These are phyloP conservation scores for Lapara coniferarum DNA, from an alignment of 2,888 invertebrate species.

Conservation along the genomic window DNA sequence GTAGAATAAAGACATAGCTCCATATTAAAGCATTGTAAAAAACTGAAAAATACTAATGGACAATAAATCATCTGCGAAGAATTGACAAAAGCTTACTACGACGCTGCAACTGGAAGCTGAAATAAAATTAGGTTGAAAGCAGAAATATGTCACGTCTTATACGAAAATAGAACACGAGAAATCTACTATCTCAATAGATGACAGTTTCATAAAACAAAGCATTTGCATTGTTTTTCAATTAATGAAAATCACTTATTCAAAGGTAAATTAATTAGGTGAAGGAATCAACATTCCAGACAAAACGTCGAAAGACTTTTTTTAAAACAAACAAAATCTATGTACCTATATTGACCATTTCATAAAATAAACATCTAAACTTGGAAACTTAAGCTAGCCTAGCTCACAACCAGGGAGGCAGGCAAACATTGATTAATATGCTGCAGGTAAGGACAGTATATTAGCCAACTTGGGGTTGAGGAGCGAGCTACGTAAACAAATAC, in stretches of 20 bases:
- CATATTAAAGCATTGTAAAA: background rate
- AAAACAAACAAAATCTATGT: too few species aligned
- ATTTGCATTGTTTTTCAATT: too few species aligned
- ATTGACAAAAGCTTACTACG: slow-evolving; percentile 1
- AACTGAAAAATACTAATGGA: background rate
- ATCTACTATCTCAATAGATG: slow-evolving; percentile 6
- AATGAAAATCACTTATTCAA: too few species aligned
- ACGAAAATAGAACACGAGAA: slow-evolving; percentile 4
- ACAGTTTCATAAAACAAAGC: background rate
- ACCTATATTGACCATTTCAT: too few species aligned
- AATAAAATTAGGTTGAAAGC: slow-evolving; percentile 19
- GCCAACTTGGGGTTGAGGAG: slow-evolving; percentile 33
- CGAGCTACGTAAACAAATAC: slow-evolving; percentile 36
- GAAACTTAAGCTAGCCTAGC: background rate
- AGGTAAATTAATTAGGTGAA: too few species aligned
- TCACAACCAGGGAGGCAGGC: slow-evolving; percentile 27
- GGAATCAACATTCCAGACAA: too few species aligned
- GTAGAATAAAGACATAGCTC: background rate
- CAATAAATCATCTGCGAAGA: background rate
- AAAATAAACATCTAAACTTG: too few species aligned
- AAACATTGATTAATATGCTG: slow-evolving; percentile 50
- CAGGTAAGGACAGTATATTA: slow-evolving; percentile 53
- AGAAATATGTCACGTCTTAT: slow-evolving; percentile 13
- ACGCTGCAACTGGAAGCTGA: background rate
- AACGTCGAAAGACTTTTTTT: too few species aligned